A percentile compares a stretch with the other conserved stretches of the same genome.
Conservation (phyloP, 2,797 vertebrate genomes). For the Sebastes goodei region DNA sequence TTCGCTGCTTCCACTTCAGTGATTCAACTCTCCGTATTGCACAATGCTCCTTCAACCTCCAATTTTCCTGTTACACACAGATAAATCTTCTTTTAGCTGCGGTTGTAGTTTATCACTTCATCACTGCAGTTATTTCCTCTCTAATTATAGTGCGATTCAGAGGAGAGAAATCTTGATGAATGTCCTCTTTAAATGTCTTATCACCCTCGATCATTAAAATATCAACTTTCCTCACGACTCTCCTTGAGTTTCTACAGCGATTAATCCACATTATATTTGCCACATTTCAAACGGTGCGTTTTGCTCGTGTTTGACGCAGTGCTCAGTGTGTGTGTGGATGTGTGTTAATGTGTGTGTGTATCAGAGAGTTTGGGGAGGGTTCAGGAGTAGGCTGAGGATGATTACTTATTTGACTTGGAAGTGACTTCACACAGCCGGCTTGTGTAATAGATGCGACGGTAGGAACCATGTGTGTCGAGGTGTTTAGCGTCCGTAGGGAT, state of each 20-base stretch:
- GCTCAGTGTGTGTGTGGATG: background rate
- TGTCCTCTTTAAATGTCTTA: background rate
- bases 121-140: background rate
- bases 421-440: constrained; percentile 79
- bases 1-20: background rate
- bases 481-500: constrained; percentile 68
- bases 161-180: background rate
- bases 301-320: background rate
- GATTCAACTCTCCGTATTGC: background rate
- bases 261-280: background rate
- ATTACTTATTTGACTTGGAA: constrained; percentile 88
- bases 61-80: background rate
- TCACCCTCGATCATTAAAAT: background rate
- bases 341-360: constrained; percentile 7
- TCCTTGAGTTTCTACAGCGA: background rate
- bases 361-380: constrained; percentile 17
- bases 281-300: background rate
- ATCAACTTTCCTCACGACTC: background rate
- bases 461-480: constrained; percentile 77
- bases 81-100: background rate
- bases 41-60: background rate
- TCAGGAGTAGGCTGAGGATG: constrained; percentile 18
- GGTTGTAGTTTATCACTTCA: background rate
- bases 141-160: background rate
- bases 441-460: constrained; percentile 62